A percentile compares a stretch with the other conserved stretches of the same genome.
Evolutionary conservation across 2,888 invertebrate genomes (phyloP).

Genomic region (Epinotia demarniana): DNA sequence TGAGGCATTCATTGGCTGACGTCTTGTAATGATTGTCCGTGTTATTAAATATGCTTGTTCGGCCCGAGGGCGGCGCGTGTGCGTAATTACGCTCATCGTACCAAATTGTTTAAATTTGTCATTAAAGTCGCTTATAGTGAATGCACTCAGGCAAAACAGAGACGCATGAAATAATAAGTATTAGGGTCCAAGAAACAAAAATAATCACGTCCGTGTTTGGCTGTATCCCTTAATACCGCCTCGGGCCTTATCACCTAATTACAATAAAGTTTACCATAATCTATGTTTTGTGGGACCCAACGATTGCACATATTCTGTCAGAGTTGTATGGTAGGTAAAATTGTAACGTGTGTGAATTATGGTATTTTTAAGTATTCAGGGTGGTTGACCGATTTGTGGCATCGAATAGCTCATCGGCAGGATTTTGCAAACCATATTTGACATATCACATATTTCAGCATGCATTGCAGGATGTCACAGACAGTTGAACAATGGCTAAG

Average conservation of each 20-base stretch:
- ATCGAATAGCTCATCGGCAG: not conserved
- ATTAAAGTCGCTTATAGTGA: constrained; percentile 17
- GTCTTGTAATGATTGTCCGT: constrained; percentile 51
- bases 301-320: not conserved
- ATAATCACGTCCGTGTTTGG: not conserved
- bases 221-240: not conserved
- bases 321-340: not conserved
- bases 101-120: constrained; percentile 43
- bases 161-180: not conserved
- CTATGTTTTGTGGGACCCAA: not conserved
- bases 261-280: not conserved
- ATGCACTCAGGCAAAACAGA: constrained; percentile 2
- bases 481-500: constrained; percentile 17
- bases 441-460: not conserved
- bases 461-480: not conserved
- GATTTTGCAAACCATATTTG: not conserved
- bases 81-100: constrained; percentile 39
- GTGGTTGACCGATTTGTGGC: not conserved
- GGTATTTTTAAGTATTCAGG: not conserved
- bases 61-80: constrained; percentile 59
- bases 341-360: not conserved
- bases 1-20: constrained; percentile 3
- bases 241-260: not conserved
- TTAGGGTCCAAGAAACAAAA: constrained; percentile 1
- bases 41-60: constrained; percentile 59